Percentiles rank a stretch among this genome's conserved stretches.
These are phyloP conservation scores for Oncorhynchus keta DNA, from an alignment of 2,113 vertebrate genomes.

Conservation along the genomic window DNA sequence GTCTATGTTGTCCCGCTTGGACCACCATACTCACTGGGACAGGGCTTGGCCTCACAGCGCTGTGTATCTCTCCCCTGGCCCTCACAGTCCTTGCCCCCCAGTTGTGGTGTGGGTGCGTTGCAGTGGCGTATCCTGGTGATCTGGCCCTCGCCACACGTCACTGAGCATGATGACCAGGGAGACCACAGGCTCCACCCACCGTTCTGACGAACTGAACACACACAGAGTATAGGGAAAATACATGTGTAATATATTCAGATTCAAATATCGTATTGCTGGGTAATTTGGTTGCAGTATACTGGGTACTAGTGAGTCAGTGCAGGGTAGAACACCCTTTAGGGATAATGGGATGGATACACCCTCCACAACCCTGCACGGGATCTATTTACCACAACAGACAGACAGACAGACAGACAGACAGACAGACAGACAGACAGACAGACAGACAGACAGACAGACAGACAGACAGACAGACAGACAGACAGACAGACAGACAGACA, in stretches of 20 bases:
- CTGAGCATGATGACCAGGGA: constrained; percentile 94
- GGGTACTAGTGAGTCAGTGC: no score
- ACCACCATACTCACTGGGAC: constrained; percentile 79
- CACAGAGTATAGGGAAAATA: background rate
- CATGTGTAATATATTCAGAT: no score
- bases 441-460: no score
- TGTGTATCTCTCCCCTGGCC: constrained; percentile 91
- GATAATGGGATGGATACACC: no score
- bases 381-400: no score
- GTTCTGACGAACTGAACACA: constrained; percentile 84
- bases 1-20: background rate
- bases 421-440: no score
- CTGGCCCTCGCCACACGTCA: constrained; percentile 89
- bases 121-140: constrained; percentile 95
- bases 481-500: no score
- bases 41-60: constrained; percentile 83
- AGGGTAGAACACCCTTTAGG: background rate
- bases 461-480: no score
- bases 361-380: no score
- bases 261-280: no score
- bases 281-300: no score
- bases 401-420: no score
- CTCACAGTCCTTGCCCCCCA: constrained; percentile 88
- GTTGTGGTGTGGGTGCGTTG: constrained; percentile 92
- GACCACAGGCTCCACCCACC: constrained; percentile 98